Base-by-base conservation (phyloP, 2,888 invertebrate species). In the Oligia strigilis region DNA sequence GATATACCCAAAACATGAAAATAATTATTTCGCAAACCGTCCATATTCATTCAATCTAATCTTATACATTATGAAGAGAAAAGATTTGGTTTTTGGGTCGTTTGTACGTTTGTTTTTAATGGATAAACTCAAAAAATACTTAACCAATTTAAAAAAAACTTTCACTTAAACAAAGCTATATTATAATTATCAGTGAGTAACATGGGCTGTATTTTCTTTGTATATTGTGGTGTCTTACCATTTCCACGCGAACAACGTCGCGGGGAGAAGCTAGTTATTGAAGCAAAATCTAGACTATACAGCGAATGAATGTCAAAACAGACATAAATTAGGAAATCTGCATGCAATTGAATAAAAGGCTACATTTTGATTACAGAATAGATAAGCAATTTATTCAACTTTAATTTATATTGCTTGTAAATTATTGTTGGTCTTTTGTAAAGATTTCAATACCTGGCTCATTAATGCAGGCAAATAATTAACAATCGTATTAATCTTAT, bases 221-320 rank as follows among this genome's bases (percentile, higher is more conserved):
- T 64, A 17, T 36, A 64, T 17, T 36, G 3, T 36, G 17, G 17
- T 17, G 17, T 36, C 3, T 62, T 64, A 19, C 9, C 9, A 4
- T 9, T 19, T 19, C 64, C 8, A 36, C 29, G 64, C 8, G 8
- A 64, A 17, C 3, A 4, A 36, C 17, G 3, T 36, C 29, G 29
- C 8, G 9, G 29, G 9, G 0, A 29, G 9, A 64, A 29, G 64
- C 29, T 60, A 23, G 58, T 46, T 46, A 11, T 46, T 46, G 1
- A 46, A 55, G 19, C 9, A 6, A 43, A 65, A 4, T 65, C 36
- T 77, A 13, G 4, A 55, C 14, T 36, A n/a, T 55, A 19, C 17
- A 6, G 1, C 23, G 17, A 49, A 60, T 9, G 2, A 77, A 70
- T 77, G 78, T 65, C 72, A 82, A 46, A 62, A 71, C 23, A 60